Percentiles rank a stretch among this genome's conserved stretches.
phyloP scores from a whole-genome alignment of 2,888 invertebrate species.

The Conchocele bisecta region DNA sequence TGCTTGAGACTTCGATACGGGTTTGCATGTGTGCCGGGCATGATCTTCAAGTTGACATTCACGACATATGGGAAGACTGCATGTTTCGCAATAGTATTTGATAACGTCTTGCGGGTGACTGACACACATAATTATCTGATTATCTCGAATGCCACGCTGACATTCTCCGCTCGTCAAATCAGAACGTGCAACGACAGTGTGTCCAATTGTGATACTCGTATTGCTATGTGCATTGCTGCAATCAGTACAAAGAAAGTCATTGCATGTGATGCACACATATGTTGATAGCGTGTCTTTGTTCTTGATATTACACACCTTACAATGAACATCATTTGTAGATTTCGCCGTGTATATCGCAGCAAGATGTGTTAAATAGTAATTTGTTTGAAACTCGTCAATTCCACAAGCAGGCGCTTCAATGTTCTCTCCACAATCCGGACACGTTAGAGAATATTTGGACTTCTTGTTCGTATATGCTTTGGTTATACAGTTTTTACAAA shows the following conservation, averaged over 20 bases:
- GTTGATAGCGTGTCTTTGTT: conserved; percentile 52
- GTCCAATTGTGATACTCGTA: conserved; percentile 60
- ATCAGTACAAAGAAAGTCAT: conserved; percentile 58
- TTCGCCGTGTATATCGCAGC: conserved; percentile 52
- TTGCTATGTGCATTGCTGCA: conserved; percentile 57
- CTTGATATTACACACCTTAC: conserved; percentile 55
- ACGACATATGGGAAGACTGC: conserved; percentile 51
- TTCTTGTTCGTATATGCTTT: conserved; percentile 40
- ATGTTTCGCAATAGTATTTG: conserved; percentile 57
- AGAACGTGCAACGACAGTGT: conserved; percentile 49
- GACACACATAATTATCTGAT: conserved; percentile 46
- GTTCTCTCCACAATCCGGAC: conserved; percentile 52
- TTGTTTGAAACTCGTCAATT: conserved; percentile 52
- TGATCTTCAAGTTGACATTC: conserved; percentile 59
- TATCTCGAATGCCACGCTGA: conserved; percentile 51
- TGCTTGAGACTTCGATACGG: conserved; percentile 42
- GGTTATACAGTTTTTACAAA: conserved; percentile 48
- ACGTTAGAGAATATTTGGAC: conserved; percentile 38
- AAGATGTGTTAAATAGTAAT: conserved; percentile 54
- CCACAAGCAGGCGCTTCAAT: conserved; percentile 43
- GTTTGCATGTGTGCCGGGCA: conserved; percentile 42
- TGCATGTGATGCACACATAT: conserved; percentile 57
- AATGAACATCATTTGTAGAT: conserved; percentile 45
- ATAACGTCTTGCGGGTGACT: conserved; percentile 53
- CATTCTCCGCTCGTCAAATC: conserved; percentile 51